Evolutionary conservation across 2,797 vertebrate species (phyloP).

Genomic region (Hapalemur alaotrensis): DNA sequence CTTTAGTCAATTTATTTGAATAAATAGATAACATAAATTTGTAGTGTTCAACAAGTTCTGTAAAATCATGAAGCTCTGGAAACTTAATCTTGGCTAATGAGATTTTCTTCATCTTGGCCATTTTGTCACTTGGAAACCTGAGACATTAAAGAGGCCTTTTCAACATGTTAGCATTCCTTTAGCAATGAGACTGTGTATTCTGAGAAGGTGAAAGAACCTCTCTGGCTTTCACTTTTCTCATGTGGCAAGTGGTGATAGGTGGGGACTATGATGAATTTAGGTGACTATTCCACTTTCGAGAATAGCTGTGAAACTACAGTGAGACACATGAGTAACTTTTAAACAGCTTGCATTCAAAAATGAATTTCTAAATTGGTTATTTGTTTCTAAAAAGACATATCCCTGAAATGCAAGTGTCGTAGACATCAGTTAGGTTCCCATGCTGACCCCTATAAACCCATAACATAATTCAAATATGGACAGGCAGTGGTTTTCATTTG

Average conservation of each 20-base stretch:
- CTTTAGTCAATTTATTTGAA: neutral
- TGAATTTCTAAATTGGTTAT: neutral
- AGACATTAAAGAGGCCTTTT: neutral
- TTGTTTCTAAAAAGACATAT: neutral
- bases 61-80: neutral
- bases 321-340: neutral
- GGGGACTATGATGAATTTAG: neutral
- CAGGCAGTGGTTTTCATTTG: neutral
- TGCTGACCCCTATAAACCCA: neutral
- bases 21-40: neutral
- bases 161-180: neutral
- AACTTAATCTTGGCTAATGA: neutral
- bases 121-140: neutral
- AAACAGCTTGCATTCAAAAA: neutral
- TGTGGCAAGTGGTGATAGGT: neutral
- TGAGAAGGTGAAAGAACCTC: neutral
- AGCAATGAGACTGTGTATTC: neutral
- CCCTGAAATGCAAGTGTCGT: neutral
- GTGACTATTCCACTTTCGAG: neutral
- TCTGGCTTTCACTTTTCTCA: neutral
- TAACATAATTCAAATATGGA: neutral
- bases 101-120: neutral
- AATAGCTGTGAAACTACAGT: neutral
- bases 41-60: neutral
- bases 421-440: neutral